Base-by-base conservation (phyloP, 2,888 invertebrate species). In the Phengaris alcon region DNA sequence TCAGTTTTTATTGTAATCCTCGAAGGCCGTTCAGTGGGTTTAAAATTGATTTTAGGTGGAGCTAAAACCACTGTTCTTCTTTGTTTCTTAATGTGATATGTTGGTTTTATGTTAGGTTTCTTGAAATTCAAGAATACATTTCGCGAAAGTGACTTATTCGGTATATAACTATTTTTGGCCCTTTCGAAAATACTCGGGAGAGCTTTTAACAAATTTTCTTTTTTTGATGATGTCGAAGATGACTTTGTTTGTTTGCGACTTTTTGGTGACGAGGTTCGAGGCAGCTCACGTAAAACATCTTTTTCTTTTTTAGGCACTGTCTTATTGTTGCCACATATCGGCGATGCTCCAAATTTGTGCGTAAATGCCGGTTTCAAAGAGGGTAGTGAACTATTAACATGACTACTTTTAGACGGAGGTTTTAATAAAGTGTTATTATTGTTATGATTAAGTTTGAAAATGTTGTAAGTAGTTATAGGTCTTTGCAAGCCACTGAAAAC, bases 51-150 rank as follows among this genome's bases (percentile, higher is more conserved):
- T 84, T 92, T 93, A 22, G 93, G 91, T 13, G 93, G 93, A 12
- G 93, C 91, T 74, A 93, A 84, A 54, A 93, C 91, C 15, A 93
- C 90, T 82, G 95, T 93, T 81, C 94, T 88, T 84, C 94, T 93
- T 78, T 94, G 94, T 86, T 94, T 94, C 89, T 90, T 95, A 81
- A 85, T 91, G 82, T 88, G 93, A 79, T 89, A 90, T n/a, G 89
- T 85, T 6, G 90, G 90, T 77, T 88, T 93, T 55, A 90, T 81
- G 72, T 87, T 85, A n/a, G 90, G 87, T 81, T 91, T 93, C 79
- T 90, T 93, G 75, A 93, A 88, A 80, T 90, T 93, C 6, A 94
- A 83, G 82, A 94, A 94, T 8, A 93, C 91, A 82, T 94, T 93
- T 78, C 93, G 86, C 3, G 90, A 85, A 69, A 94, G 82, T 1